Evolutionary conservation across 2,888 invertebrate genomes (phyloP), one percentile per base, ranked within the genome.

Genomic region (Eupithecia centaureata): DNA sequence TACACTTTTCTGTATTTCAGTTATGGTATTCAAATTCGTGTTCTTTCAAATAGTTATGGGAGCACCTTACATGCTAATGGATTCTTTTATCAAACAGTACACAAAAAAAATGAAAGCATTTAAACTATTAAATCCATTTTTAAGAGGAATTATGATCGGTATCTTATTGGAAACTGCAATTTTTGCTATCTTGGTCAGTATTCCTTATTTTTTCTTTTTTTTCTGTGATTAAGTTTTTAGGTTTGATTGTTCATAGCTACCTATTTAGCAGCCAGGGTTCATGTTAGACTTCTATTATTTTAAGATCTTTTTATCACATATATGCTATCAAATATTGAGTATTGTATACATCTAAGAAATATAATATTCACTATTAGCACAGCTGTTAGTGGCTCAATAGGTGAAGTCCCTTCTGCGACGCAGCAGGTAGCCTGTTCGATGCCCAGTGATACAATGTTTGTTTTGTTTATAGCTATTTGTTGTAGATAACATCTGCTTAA

Each of bases 51-150:
- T 56, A 4, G 18, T 56, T 8, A 30, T n/a, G 54, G 54, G 54
- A n/a, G 15, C 15, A 28, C 54, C 54, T 28, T 56, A 28, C 28
- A 56, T 56, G 54, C n/a, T 56, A 7, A 56, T 56, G 30, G 30
- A 56, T 28, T 56, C n/a, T 28, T 56, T 56, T 56, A 27, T 56
- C 27, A 56, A 28, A 56, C 54, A 56, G 18, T 56, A 56, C n/a
- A 56, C 54, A 10, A 56, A 28, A 28, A 56, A 56, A 56, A 0
- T 56, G 10, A 30, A 2, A 10, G 27, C 28, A n/a, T 28, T n/a
- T 13, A 56, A 28, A 56, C 28, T 28, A 8, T 56, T 56, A 30
- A 56, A 56, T 28, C 54, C 54, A 3, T 8, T 56, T 30, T 30
- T 56, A 28, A 27, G 30, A 56, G 54, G 28, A n/a, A n/a, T 56